Conservation (phyloP, 2,888 invertebrate genomes). For the Eristalinus sepulchralis region DNA sequence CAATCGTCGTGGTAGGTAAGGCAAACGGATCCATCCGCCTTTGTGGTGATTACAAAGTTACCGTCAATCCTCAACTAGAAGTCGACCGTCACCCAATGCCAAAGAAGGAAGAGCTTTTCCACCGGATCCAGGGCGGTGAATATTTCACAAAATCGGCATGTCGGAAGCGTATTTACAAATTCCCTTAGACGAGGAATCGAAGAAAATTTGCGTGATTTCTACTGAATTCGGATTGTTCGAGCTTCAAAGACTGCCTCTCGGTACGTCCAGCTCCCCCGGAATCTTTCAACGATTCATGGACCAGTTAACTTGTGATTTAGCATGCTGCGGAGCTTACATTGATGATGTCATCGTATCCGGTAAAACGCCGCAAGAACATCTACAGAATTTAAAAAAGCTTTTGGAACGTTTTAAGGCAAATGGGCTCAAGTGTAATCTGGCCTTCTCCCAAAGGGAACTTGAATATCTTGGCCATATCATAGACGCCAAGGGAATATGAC, state of each 20-base stretch:
- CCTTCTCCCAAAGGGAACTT: not conserved
- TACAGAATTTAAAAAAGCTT: not conserved
- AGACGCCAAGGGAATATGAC: not conserved
- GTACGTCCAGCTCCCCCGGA: not conserved
- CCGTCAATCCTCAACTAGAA: slow-evolving; percentile 15
- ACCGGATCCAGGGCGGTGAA: slow-evolving; percentile 15
- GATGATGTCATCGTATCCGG: slow-evolving; percentile 8
- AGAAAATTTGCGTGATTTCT: slow-evolving; percentile 10
- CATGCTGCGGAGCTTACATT: not conserved
- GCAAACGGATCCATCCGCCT: slow-evolving; percentile 8
- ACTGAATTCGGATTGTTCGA: slow-evolving; percentile 21
- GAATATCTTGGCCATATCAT: slow-evolving; percentile 22
- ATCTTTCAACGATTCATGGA: slow-evolving; percentile 2
- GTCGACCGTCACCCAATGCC: slow-evolving; percentile 24
- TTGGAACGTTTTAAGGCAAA: not conserved
- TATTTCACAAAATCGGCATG: slow-evolving; percentile 17
- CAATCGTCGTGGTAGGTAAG: slow-evolving; percentile 24
- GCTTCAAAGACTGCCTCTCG: not conserved
- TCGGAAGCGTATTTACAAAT: no score
- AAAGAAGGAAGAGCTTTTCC: slow-evolving; percentile 16
- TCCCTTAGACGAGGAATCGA: slow-evolving; percentile 17
- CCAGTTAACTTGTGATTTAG: not conserved
- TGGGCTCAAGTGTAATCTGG: not conserved
- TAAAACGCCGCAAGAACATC: not conserved
- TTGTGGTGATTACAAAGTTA: slow-evolving; percentile 22